Conservation (phyloP, 2,113 vertebrate genomes). For the Malurus melanocephalus region DNA sequence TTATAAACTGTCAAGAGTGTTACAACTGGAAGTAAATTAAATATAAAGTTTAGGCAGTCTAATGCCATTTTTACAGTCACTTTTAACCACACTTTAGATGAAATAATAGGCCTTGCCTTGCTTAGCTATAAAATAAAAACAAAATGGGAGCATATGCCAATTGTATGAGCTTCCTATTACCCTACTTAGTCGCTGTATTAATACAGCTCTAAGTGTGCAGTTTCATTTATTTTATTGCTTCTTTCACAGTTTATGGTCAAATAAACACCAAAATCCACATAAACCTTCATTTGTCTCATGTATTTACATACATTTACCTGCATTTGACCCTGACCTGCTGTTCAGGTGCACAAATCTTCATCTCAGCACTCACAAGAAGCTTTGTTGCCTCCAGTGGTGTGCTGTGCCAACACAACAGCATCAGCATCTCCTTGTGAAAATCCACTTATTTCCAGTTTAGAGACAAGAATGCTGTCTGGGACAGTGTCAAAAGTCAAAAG, state of each 20-base stretch:
- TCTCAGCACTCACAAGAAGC: fast-evolving
- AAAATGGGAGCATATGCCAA: background rate
- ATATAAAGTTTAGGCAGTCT: background rate
- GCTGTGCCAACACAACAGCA: background rate
- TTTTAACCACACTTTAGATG: background rate
- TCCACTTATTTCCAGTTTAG: background rate
- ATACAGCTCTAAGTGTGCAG: background rate
- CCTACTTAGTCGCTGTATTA: background rate
- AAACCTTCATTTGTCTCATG: background rate
- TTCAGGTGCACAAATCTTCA: background rate
- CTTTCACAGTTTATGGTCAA: background rate
- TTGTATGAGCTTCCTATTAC: conserved; percentile 5
- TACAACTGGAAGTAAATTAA: background rate
- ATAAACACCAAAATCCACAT: background rate
- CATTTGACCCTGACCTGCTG: background rate
- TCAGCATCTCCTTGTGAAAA: background rate
- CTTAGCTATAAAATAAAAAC: conserved; percentile 1
- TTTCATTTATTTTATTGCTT: background rate
- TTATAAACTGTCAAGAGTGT: background rate
- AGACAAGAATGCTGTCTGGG: background rate
- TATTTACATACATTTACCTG: background rate
- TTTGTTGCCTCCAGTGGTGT: background rate
- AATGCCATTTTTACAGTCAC: background rate
- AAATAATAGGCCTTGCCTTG: background rate
- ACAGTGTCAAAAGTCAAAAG: background rate